Conservation (phyloP, 1,140 invertebrate genomes). For the Pseudoatta argentina region DNA sequence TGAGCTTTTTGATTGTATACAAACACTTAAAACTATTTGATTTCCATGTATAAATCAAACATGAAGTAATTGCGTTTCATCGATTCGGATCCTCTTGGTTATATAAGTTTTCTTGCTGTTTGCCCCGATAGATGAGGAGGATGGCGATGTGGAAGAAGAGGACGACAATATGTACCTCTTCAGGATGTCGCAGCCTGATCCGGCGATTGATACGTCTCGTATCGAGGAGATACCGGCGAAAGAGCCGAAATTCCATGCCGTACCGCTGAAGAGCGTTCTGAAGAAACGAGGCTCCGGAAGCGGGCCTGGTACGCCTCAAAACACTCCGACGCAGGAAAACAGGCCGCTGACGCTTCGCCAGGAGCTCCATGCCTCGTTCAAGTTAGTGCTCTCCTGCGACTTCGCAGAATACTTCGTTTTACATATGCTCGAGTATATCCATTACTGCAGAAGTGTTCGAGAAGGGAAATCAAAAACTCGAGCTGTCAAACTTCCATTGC, state of each 20-base stretch:
- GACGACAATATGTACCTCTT: slow-evolving; percentile 86
- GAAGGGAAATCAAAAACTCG: background rate
- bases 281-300: slow-evolving; percentile 92
- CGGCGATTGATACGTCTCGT: slow-evolving; percentile 91
- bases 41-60: background rate
- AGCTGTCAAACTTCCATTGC: background rate
- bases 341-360: slow-evolving; percentile 90
- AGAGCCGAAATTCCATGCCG: slow-evolving; percentile 94
- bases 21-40: background rate
- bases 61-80: background rate
- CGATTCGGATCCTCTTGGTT: background rate
- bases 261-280: slow-evolving; percentile 96
- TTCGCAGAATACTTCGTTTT: background rate
- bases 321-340: slow-evolving; percentile 93
- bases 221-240: slow-evolving; percentile 96
- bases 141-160: slow-evolving; percentile 87
- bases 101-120: background rate
- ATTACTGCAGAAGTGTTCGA: slow-evolving; percentile 11
- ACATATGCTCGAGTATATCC: slow-evolving; percentile 28
- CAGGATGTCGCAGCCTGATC: slow-evolving; percentile 88
- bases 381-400: slow-evolving; percentile 84
- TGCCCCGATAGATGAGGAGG: slow-evolving; percentile 83
- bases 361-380: slow-evolving; percentile 89
- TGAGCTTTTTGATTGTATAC: background rate
- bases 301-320: slow-evolving; percentile 88